These are phyloP conservation scores for Drosophila emarginata DNA, from an alignment of 2,888 invertebrate genomes.

Conservation along the genomic window DNA sequence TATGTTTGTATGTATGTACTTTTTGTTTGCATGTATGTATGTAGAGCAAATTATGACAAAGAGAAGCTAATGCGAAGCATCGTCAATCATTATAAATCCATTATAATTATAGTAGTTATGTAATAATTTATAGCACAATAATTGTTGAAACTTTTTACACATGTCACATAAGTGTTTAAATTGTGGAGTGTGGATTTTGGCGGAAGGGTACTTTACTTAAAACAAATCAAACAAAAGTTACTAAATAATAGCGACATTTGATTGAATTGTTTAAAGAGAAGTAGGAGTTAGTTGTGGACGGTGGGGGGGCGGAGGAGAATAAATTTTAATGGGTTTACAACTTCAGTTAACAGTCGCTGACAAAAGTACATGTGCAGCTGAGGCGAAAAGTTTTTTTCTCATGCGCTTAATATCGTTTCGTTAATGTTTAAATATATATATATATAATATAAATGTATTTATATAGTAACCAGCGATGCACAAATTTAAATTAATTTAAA, in stretches of 20 bases:
- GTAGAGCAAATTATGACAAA: constrained; percentile 48
- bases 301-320: constrained; percentile 34
- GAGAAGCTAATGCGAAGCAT: constrained; percentile 22
- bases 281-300: neutral
- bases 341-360: constrained; percentile 41
- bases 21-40: constrained; percentile 20
- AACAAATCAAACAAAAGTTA: constrained; percentile 8
- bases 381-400: constrained; percentile 25
- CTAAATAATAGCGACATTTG: constrained; percentile 13
- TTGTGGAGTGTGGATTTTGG: neutral
- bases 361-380: constrained; percentile 50
- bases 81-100: constrained; percentile 39
- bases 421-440: constrained; percentile 47
- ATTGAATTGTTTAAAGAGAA: neutral
- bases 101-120: constrained; percentile 54
- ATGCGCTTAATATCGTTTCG: constrained; percentile 61
- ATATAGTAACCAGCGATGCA: constrained; percentile 50
- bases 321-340: constrained; percentile 41
- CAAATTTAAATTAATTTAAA: constrained; percentile 42
- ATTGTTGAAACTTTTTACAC: constrained; percentile 46
- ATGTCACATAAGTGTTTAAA: constrained; percentile 32
- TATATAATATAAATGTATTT: constrained; percentile 42
- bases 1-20: constrained; percentile 15
- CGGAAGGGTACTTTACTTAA: neutral
- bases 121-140: constrained; percentile 60